Conservation (phyloP, 1,140 invertebrate genomes). For the Probaryconus sp. region DNA sequence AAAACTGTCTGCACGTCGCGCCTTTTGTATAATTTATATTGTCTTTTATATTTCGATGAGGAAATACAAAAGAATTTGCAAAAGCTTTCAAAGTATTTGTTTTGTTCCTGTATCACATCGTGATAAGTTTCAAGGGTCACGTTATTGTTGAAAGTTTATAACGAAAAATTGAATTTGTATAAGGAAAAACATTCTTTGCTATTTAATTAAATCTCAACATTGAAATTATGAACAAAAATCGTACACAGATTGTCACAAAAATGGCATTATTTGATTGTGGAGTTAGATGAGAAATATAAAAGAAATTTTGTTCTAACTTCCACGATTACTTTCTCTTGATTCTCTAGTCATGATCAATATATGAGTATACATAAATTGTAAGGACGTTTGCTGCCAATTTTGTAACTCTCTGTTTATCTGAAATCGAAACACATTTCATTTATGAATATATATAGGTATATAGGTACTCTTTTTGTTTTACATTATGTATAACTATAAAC, state of each 20-base stretch:
- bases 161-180: background rate
- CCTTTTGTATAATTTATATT: background rate
- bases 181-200: no score
- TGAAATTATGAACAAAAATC: constrained; percentile 36
- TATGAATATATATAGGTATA: constrained; percentile 44
- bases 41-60: constrained; percentile 18
- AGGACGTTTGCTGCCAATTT: constrained; percentile 31
- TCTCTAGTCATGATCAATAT: background rate
- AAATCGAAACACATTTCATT: no score
- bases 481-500: constrained; percentile 51
- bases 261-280: constrained; percentile 21
- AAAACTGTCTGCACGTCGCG: background rate
- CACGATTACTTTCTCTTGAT: background rate
- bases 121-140: constrained; percentile 54
- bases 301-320: constrained; percentile 3
- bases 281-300: no score
- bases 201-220: no score
- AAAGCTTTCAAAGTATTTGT: constrained; percentile 2
- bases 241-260: constrained; percentile 11
- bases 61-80: constrained; percentile 32
- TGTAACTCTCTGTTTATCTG: constrained; percentile 21
- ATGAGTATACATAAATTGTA: constrained; percentile 3
- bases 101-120: constrained; percentile 25
- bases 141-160: background rate
- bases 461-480: constrained; percentile 62